phyloP scores from a whole-genome alignment of 2,888 invertebrate species.

The Nezara viridula region DNA sequence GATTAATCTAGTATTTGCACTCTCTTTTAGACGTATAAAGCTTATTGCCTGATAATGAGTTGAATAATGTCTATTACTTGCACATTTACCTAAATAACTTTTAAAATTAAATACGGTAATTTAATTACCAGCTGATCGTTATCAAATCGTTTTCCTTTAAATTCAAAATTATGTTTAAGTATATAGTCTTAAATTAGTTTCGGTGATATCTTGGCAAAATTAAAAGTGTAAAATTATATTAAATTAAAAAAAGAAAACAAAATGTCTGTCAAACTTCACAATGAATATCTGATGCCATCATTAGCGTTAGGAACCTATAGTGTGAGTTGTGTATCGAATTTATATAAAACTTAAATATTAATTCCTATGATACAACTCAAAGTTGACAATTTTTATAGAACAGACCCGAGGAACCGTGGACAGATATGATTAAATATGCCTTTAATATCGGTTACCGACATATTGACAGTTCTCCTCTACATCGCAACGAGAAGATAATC shows the following conservation, averaged over 20 bases:
- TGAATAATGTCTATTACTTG: too few species aligned
- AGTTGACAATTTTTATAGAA: neutral
- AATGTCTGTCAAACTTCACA: constrained; percentile 67
- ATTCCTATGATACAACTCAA: neutral
- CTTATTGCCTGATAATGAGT: too few species aligned
- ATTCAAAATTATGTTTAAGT: constrained; percentile 12
- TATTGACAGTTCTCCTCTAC: constrained; percentile 81
- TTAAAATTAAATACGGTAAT: too few species aligned
- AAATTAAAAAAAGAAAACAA: too few species aligned
- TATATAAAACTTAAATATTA: neutral
- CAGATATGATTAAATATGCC: constrained; percentile 78
- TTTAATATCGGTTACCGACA: constrained; percentile 84
- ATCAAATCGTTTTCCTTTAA: neutral
- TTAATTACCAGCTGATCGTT: constrained; percentile 5
- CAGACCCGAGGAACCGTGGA: constrained; percentile 63
- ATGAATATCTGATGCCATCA: constrained; percentile 69
- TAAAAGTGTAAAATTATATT: neutral
- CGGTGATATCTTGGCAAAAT: neutral
- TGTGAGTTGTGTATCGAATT: constrained; percentile 66
- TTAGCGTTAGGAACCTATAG: constrained; percentile 69
- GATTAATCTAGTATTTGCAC: too few species aligned
- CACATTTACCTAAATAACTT: too few species aligned
- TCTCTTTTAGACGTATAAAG: too few species aligned
- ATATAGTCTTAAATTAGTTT: neutral
- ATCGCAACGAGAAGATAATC: constrained; percentile 80